Evolutionary conservation across 2,797 vertebrate genomes (phyloP).

Genomic region (Sebastes umbrosus): DNA sequence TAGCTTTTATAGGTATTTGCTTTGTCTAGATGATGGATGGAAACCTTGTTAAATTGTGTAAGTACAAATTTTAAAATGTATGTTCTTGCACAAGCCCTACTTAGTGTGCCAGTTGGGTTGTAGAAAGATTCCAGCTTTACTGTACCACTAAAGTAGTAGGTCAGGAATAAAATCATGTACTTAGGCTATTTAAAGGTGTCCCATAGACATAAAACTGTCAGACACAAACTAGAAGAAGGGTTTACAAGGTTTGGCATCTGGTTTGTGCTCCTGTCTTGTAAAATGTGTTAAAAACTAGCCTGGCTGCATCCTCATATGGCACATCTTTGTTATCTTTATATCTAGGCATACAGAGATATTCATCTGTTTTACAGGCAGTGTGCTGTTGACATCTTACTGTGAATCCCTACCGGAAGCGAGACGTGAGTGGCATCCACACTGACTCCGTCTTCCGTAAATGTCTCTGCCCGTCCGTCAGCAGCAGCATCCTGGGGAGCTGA

Average conservation of each 20-base stretch:
- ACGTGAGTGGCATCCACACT: too few relatives aligned
- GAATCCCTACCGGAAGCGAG: too few relatives aligned
- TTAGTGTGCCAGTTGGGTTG: background rate
- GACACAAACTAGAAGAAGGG: constrained; percentile 4
- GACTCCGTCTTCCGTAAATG: too few relatives aligned
- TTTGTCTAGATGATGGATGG: constrained; percentile 26
- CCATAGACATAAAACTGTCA: constrained; percentile 41
- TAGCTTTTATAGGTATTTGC: constrained; percentile 59
- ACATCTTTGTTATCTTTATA: constrained; percentile 25
- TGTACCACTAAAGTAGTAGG: background rate
- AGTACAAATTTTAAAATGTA: constrained; percentile 15
- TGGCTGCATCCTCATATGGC: background rate
- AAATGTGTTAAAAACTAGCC: constrained; percentile 4
- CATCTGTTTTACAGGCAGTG: constrained; percentile 1
- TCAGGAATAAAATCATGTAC: background rate
- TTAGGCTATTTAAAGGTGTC: constrained; percentile 20
- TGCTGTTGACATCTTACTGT: background rate
- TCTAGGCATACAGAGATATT: background rate
- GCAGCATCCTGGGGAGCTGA: too few relatives aligned
- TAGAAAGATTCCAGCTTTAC: constrained; percentile 7
- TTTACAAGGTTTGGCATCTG: constrained; percentile 61
- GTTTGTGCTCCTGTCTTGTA: constrained; percentile 37
- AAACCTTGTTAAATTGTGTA: constrained; percentile 43
- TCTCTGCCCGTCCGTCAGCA: too few relatives aligned
- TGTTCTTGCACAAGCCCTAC: background rate